These are phyloP conservation scores for Philereme vetulata DNA, from an alignment of 2,888 invertebrate species.

Conservation along the genomic window DNA sequence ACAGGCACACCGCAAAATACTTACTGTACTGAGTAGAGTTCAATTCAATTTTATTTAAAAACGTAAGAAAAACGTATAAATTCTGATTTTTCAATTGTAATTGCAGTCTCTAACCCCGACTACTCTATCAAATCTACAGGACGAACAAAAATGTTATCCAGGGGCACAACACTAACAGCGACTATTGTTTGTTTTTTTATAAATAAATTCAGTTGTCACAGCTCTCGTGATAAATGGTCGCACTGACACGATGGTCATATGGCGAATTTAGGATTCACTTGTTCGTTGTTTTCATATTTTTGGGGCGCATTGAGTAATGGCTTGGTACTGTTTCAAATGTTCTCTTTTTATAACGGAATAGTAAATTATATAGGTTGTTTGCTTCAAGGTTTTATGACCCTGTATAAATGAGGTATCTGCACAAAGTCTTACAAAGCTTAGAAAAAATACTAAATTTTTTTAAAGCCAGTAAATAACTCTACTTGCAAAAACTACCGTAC, in stretches of 20 bases:
- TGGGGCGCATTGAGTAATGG: constrained; percentile 52
- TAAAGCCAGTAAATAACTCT: no score
- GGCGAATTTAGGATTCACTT: constrained; percentile 75
- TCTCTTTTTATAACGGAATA: constrained; percentile 33
- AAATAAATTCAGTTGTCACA: constrained; percentile 83
- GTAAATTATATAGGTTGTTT: constrained; percentile 41
- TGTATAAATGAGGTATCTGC: no score
- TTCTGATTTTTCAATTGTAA: not conserved
- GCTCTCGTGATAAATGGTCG: constrained; percentile 75
- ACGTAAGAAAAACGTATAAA: no score
- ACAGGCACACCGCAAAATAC: no score
- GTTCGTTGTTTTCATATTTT: constrained; percentile 52
- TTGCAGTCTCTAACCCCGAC: constrained; percentile 26
- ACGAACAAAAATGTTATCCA: constrained; percentile 63
- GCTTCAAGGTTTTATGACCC: not conserved
- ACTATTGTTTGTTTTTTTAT: constrained; percentile 79
- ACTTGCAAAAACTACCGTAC: no score
- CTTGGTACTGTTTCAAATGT: constrained; percentile 29
- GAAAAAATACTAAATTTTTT: no score
- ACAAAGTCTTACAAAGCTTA: no score
- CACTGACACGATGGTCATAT: constrained; percentile 77
- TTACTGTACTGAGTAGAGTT: no score
- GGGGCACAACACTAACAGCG: constrained; percentile 60
- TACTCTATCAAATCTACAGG: constrained; percentile 55
- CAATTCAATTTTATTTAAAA: no score